Evolutionary conservation across 2,113 vertebrate genomes (phyloP).

Genomic region (Tinamus guttatus): DNA sequence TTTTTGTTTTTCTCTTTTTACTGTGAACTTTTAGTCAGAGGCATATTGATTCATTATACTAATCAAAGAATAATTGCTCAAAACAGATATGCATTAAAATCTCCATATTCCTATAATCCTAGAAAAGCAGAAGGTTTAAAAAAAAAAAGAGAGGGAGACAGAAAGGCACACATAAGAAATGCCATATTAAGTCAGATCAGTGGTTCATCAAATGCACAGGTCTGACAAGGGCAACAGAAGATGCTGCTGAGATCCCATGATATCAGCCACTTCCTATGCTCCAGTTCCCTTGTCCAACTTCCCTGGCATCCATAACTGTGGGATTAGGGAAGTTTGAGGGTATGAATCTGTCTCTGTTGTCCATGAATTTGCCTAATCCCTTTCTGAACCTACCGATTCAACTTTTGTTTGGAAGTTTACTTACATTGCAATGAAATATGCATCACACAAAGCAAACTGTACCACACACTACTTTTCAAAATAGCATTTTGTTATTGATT

Average conservation of each 20-base stretch:
- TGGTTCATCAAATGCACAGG: not conserved
- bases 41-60: not conserved
- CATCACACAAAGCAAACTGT: not conserved
- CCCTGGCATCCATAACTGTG: accelerated
- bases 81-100: not conserved
- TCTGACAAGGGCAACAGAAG: not conserved
- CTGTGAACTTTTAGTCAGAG: accelerated
- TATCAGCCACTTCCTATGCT: not conserved
- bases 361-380: not conserved
- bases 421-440: not conserved
- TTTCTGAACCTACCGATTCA: not conserved
- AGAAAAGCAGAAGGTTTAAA: not conserved
- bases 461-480: not conserved
- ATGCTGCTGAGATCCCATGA: not conserved
- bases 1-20: not conserved
- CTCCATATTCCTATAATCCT: not conserved
- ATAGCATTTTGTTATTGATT: not conserved
- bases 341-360: not conserved
- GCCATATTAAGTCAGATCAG: not conserved
- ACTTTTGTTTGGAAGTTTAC: not conserved
- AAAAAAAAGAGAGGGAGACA: not conserved
- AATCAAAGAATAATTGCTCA: not conserved
- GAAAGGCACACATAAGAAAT: not conserved
- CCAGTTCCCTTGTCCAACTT: not conserved
- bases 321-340: not conserved